phyloP scores from a whole-genome alignment of 2,797 vertebrate genomes.

The Heliangelus exortis region DNA sequence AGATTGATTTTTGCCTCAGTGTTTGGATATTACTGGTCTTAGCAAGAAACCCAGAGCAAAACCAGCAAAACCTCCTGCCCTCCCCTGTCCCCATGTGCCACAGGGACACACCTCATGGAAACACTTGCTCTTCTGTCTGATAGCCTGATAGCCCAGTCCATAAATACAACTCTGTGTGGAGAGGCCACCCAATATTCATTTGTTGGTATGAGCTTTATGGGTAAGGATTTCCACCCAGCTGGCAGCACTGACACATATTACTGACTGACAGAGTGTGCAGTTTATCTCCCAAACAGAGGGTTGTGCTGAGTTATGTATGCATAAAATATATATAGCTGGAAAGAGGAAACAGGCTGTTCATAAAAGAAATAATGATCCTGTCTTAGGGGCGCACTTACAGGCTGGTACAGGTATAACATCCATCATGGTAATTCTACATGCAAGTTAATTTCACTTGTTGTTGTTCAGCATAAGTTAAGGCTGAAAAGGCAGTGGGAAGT shows the following conservation, averaged over 20 bases:
- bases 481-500: neutral
- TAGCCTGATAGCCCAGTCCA: neutral
- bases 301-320: neutral
- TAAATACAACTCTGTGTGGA: neutral
- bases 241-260: neutral
- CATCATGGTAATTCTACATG: neutral
- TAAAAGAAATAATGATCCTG: neutral
- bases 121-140: neutral
- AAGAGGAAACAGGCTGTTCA: too few relatives aligned
- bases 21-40: neutral
- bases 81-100: neutral
- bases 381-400: neutral
- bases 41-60: neutral
- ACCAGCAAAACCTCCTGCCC: too few relatives aligned
- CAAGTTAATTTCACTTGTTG: neutral
- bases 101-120: neutral
- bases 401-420: neutral
- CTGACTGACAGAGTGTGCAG: accelerated
- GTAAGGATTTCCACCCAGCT: neutral
- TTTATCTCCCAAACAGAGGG: neutral
- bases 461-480: neutral
- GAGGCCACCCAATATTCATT: neutral
- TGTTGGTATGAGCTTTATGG: neutral
- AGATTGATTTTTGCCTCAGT: too few relatives aligned
- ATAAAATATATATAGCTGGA: neutral